Percentiles rank a stretch among this genome's conserved stretches.
phyloP scores from a whole-genome alignment of 2,888 invertebrate species.

The Plebejus anna region DNA sequence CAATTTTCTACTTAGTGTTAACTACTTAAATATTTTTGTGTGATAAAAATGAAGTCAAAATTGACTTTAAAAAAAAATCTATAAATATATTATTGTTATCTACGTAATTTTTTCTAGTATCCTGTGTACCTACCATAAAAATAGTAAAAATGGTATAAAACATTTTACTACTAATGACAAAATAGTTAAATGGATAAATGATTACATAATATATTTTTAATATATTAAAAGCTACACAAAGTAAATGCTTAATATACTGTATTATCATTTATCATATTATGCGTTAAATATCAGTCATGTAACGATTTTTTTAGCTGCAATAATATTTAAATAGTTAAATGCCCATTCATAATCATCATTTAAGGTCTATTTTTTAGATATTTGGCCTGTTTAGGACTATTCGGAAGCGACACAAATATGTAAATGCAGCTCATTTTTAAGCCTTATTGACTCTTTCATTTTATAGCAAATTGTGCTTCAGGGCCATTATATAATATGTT shows the following conservation, averaged over 20 bases:
- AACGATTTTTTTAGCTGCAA: neutral
- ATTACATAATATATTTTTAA: neutral
- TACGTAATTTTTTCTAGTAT: neutral
- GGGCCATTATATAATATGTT: neutral
- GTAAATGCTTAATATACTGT: neutral
- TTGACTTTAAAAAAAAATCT: too few species aligned
- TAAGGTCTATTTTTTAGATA: neutral
- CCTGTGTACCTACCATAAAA: neutral
- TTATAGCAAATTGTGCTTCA: neutral
- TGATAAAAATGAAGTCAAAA: too few species aligned
- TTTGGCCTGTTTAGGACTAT: neutral
- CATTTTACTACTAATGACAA: neutral
- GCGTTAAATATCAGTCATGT: neutral
- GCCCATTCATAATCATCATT: neutral
- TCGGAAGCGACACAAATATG: neutral
- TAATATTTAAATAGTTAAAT: neutral
- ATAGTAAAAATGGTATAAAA: neutral
- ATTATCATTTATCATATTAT: neutral
- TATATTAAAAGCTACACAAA: neutral
- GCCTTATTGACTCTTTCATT: neutral
- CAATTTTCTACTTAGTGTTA: conserved; percentile 6
- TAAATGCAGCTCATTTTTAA: too few species aligned
- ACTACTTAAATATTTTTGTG: neutral
- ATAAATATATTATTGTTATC: too few species aligned
- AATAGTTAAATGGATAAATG: neutral